phyloP scores from a whole-genome alignment of 2,797 vertebrate genomes.

The Siniperca undulata region DNA sequence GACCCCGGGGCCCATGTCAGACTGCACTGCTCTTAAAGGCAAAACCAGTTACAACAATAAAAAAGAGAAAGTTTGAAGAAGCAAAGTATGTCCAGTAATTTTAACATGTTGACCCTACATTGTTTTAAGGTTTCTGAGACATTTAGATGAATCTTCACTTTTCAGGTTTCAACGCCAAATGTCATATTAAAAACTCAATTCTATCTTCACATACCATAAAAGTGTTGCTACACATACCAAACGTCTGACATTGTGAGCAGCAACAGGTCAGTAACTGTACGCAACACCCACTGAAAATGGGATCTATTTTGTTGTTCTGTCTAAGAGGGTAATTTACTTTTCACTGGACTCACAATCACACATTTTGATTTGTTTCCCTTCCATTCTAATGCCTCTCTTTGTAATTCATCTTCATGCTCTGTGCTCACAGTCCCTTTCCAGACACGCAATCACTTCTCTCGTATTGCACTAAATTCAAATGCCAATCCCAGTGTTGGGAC shows the following conservation, averaged over 20 bases:
- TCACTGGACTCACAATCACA: conserved; percentile 47
- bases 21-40: conserved; percentile 4
- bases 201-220: neutral
- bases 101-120: neutral
- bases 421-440: conserved; percentile 42
- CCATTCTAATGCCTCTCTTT: conserved; percentile 49
- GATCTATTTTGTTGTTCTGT: conserved; percentile 48
- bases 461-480: conserved; percentile 70
- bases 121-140: neutral
- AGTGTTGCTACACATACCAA: neutral
- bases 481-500: conserved; percentile 67
- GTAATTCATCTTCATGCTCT: conserved; percentile 66
- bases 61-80: conserved; percentile 7
- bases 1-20: conserved; percentile 6
- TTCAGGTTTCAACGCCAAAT: neutral
- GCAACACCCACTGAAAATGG: conserved; percentile 31
- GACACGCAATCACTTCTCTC: conserved; percentile 54
- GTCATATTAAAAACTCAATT: neutral
- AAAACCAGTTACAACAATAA: conserved; percentile 6
- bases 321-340: conserved; percentile 51
- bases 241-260: neutral
- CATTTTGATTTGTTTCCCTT: conserved; percentile 62
- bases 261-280: conserved; percentile 31
- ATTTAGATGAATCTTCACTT: neutral
- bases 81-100: neutral